phyloP scores from a whole-genome alignment of 1,140 invertebrate species.

The Atta colombica region DNA sequence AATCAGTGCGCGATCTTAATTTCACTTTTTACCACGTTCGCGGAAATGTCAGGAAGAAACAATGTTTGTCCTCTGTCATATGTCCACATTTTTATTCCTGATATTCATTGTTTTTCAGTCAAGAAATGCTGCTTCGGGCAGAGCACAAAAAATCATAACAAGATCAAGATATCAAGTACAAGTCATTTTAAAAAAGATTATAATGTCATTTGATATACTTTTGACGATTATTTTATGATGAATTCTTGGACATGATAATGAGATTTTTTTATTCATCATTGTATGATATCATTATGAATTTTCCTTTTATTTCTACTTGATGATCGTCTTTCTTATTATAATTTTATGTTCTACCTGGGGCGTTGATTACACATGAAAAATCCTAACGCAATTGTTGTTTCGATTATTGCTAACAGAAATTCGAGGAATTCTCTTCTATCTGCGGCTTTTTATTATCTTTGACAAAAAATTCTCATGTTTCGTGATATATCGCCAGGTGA shows the following conservation, averaged over 20 bases:
- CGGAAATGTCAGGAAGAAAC: background rate
- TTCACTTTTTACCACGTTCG: slow-evolving; percentile 49
- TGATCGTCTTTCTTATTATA: too few relatives aligned
- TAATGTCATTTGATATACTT: too few relatives aligned
- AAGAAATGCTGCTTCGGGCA: background rate
- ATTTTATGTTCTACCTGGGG: too few relatives aligned
- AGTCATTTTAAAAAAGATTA: too few relatives aligned
- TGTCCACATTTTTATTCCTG: background rate
- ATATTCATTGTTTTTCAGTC: background rate
- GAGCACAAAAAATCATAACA: too few relatives aligned
- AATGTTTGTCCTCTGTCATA: background rate
- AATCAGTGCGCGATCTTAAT: slow-evolving; percentile 70
- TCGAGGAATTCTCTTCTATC: background rate
- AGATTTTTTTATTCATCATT: too few relatives aligned
- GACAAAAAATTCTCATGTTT: slow-evolving; percentile 14
- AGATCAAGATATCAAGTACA: too few relatives aligned
- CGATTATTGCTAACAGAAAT: background rate
- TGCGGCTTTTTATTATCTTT: background rate
- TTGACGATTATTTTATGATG: too few relatives aligned
- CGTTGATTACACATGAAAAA: slow-evolving; percentile 1
- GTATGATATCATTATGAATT: too few relatives aligned
- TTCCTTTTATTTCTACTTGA: too few relatives aligned
- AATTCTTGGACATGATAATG: too few relatives aligned
- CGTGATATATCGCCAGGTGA: background rate
- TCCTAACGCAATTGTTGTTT: background rate